Evolutionary conservation across 2,113 vertebrate genomes (phyloP), one percentile per base, ranked within the genome.

Genomic region (Ophiodon elongatus): DNA sequence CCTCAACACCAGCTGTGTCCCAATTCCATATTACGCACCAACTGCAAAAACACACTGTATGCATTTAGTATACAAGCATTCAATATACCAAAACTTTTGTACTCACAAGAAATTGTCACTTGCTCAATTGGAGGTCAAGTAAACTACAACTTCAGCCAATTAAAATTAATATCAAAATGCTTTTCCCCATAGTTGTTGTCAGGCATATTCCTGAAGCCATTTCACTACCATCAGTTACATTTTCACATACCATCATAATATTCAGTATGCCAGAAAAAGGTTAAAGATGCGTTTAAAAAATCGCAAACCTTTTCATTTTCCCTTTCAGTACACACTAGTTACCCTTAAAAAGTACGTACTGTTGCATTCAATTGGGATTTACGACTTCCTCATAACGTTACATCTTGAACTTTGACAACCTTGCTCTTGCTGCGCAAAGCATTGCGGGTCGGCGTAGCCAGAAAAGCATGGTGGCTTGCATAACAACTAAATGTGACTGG

Each of bases 1-100:
- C 37, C 66, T 65, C 71, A 57, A 21, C 21, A 31, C 17, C 23
- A 71, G 19, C 73, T 19, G 31, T 45, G 72, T 62, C 64, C 50
- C 13, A 56, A 25, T 2, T 33, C 43, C 43, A 73, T 9, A 52
- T 29, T 21, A 43, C 43, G 69, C 8, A 69, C 43, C 9, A 50
- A 33, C 60, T 72, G 27, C 67, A 41, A 35, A 7, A 15, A 19
- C 15, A 9, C 10, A 31, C 9, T 23, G 7, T 31, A 45, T 47
- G 35, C 52, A 43, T 21, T n/a, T 35, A 4, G 21, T 13, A 35
- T 21, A 8, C 17, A 69, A 69, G 17, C 56, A 31, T 17, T 60
- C 29, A 27, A 27, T n/a, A 54, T 13, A 39, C 33, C 56, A n/a
- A 43, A 11, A 72, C 35, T 25, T 19, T 54, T 76, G 4, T 19